phyloP scores from a whole-genome alignment of 2,888 invertebrate species.

The Zonitis immaculata region DNA sequence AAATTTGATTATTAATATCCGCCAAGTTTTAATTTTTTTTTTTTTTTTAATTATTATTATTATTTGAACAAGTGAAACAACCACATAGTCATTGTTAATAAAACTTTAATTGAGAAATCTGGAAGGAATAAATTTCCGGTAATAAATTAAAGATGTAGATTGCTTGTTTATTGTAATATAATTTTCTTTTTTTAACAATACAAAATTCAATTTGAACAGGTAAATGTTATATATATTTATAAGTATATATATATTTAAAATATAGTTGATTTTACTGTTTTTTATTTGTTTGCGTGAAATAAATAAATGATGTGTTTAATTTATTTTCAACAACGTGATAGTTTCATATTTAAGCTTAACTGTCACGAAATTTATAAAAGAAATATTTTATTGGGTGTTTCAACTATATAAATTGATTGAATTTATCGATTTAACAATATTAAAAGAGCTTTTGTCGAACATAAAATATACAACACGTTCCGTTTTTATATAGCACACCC shows the following conservation, averaged over 20 bases:
- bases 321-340: not conserved
- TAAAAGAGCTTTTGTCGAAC: not conserved
- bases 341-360: not conserved
- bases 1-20: not conserved
- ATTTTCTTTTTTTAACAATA: not conserved
- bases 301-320: not conserved
- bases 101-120: slow-evolving; percentile 1
- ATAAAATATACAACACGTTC: not conserved
- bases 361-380: not conserved
- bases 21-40: not conserved
- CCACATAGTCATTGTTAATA: not conserved
- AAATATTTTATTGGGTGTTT: not conserved
- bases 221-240: not conserved
- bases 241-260: not conserved
- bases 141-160: not conserved
- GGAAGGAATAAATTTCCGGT: not conserved
- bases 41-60: not conserved
- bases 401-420: not conserved
- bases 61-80: not conserved
- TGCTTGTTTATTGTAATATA: not conserved
- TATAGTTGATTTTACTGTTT: no score
- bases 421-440: not conserved
- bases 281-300: not conserved
- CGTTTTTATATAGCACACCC: no score
- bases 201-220: not conserved